Evolutionary conservation across 2,888 invertebrate species (phyloP).

Genomic region (Chorisops tibialis): DNA sequence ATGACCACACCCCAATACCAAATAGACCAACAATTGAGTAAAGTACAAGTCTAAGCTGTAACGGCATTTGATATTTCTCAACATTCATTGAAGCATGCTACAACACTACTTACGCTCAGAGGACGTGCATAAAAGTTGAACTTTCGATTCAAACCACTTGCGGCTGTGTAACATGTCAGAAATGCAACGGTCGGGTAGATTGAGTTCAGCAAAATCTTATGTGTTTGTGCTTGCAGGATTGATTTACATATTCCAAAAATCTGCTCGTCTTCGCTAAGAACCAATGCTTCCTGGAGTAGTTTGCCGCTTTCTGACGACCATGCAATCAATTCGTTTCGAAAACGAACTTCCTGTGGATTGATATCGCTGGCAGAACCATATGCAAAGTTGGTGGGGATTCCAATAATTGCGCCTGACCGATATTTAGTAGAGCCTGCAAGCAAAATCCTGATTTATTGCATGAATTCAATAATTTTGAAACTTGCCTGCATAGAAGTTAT

Average conservation of each 20-base stretch:
- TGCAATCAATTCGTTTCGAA: conserved; percentile 61
- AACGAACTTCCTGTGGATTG: conserved; percentile 58
- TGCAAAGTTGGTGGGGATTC: conserved; percentile 69
- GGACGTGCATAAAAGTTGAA: conserved; percentile 59
- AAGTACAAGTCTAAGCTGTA: conserved; percentile 47
- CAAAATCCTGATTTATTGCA: background rate
- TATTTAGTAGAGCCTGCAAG: conserved; percentile 55
- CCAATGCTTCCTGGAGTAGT: conserved; percentile 62
- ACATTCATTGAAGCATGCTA: too few species aligned
- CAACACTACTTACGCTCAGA: conserved; percentile 40
- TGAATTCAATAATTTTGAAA: background rate
- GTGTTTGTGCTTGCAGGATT: conserved; percentile 61
- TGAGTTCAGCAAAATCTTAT: conserved; percentile 59
- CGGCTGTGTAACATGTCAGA: conserved; percentile 55
- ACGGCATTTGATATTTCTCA: background rate
- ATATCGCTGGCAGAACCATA: conserved; percentile 59
- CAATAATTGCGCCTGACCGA: conserved; percentile 64
- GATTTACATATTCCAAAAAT: conserved; percentile 77
- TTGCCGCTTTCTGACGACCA: conserved; percentile 64
- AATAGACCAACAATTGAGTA: conserved; percentile 61
- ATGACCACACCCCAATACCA: conserved; percentile 59
- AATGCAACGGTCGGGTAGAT: conserved; percentile 55
- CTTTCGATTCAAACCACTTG: conserved; percentile 55
- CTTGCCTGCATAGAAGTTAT: conserved; percentile 67
- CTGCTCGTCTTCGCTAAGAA: conserved; percentile 75